Percentiles rank a stretch among this genome's conserved stretches.
phyloP scores from a whole-genome alignment of 2,113 vertebrate genomes.

The Salvelinus fontinalis region DNA sequence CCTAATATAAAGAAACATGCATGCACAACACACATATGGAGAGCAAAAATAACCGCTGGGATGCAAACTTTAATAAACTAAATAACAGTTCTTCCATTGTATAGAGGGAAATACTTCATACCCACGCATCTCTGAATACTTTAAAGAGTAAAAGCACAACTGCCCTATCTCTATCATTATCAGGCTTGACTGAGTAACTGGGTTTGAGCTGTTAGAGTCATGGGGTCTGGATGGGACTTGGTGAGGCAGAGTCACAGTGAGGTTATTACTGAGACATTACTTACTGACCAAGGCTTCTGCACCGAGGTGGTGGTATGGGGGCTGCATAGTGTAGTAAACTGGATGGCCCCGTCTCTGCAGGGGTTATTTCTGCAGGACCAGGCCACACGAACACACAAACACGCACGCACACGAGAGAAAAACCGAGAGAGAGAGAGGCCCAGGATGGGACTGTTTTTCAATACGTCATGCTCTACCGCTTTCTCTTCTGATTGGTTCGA shows the following conservation, averaged over 20 bases:
- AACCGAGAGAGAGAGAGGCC: slow-evolving; percentile 13
- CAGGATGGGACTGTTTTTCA: slow-evolving; percentile 20
- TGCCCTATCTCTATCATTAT: slow-evolving; percentile 5
- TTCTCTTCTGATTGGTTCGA: slow-evolving; percentile 38
- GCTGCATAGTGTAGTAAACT: slow-evolving; percentile 28
- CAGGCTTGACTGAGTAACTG: slow-evolving; percentile 18
- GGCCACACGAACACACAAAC: background rate
- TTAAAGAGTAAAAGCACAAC: slow-evolving; percentile 32
- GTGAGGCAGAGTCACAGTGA: slow-evolving; percentile 10
- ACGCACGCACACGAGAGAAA: slow-evolving; percentile 10
- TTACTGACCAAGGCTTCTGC: slow-evolving; percentile 1
- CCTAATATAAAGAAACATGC: background rate
- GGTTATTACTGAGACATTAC: slow-evolving; percentile 34
- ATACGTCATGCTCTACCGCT: slow-evolving; percentile 27
- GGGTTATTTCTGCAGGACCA: slow-evolving; percentile 10
- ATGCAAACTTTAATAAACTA: background rate
- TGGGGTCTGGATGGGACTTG: too few species aligned
- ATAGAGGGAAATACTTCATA: slow-evolving; percentile 14
- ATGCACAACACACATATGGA: slow-evolving; percentile 23
- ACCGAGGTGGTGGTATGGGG: slow-evolving; percentile 26
- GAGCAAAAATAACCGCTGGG: background rate
- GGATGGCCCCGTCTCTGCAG: slow-evolving; percentile 32
- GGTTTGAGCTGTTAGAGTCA: slow-evolving; percentile 35
- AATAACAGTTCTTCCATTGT: background rate
- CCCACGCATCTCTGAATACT: background rate